Evolutionary conservation across 2,113 vertebrate species (phyloP), one percentile per base, ranked within the genome.

Genomic region (Ellobius talpinus): DNA sequence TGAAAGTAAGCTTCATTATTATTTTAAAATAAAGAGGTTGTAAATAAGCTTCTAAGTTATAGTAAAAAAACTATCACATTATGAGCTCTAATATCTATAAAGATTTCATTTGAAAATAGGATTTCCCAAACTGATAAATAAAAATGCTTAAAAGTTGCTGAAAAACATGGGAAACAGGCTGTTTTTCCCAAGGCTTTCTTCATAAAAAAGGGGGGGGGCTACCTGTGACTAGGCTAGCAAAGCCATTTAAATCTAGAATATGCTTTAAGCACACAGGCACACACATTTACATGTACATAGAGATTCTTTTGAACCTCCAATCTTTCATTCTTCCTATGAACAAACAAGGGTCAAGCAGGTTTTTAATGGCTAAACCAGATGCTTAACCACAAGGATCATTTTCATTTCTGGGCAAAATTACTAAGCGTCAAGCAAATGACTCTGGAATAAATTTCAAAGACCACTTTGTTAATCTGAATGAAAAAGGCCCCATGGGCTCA

Each of bases 361-460:
- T 89, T 89, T 66, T 68, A 76, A 85, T 66, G 72, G 90, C 36
- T 68, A 76, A 88, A 39, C 39, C 42, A 79, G 63, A 90, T 2
- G 39, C 16, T 70, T 78, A 68, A 74, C 24, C 24, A 72, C 45
- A 95, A 58, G 58, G 52, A 5, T 72, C 50, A 78, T 39, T 82
- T 93, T 91, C 76, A 39, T 79, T 96, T 87, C 89, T 79, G 47
- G 45, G 58, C 52, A 85, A 97, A 93, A 92, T 33, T 70, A 55
- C 24, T 33, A 94, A 76, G 50, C 26, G 36, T 39, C 73, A 87
- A 87, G 47, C 16, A 93, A 93, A 9, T 90, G 50, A 81, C 36
- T 86, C 81, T 29, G 70, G 78, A 93, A 97, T 52, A 94, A 58
- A 70, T 58, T 68, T n/a, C 65, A 81, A 10, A 91, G 61, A 42